Evolutionary conservation across 2,888 invertebrate genomes (phyloP).

Genomic region (Melinaea menophilus): DNA sequence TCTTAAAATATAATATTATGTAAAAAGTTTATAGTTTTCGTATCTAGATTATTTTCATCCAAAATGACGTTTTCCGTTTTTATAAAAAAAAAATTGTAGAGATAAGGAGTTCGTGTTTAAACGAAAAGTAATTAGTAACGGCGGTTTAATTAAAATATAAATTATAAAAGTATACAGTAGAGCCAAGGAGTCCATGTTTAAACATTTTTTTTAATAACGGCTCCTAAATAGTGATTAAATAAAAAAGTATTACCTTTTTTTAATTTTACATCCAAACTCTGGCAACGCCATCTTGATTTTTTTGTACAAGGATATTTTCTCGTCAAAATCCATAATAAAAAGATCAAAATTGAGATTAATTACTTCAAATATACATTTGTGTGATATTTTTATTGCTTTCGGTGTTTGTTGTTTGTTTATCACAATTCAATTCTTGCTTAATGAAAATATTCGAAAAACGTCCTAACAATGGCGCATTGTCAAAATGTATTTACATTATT

Average conservation of each 20-base stretch:
- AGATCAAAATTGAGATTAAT: too few relatives aligned
- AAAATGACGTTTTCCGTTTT: constrained; percentile 31
- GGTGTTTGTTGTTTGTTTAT: too few relatives aligned
- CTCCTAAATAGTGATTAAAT: constrained; percentile 7
- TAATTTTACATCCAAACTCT: constrained; percentile 13
- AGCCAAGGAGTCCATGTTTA: background rate
- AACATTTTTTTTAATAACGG: background rate
- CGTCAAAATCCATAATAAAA: too few relatives aligned
- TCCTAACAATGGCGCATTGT: constrained; percentile 60
- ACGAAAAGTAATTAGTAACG: too few relatives aligned
- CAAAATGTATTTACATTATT: constrained; percentile 36
- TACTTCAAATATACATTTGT: too few relatives aligned
- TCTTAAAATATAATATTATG: constrained; percentile 9
- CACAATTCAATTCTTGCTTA: too few relatives aligned
- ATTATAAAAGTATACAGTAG: too few relatives aligned
- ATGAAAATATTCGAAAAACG: constrained; percentile 30
- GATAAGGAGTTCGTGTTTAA: constrained; percentile 18
- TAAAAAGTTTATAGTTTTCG: constrained; percentile 4
- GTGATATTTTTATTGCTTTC: too few relatives aligned
- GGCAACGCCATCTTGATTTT: too few relatives aligned
- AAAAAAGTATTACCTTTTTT: constrained; percentile 11
- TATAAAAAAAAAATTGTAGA: constrained; percentile 13
- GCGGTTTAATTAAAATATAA: too few relatives aligned
- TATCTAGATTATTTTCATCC: constrained; percentile 9
- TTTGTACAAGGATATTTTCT: too few relatives aligned